A percentile compares a stretch with the other conserved stretches of the same genome.
Conservation (phyloP, 2,113 vertebrate species). For the Sceloporus tristichus region DNA sequence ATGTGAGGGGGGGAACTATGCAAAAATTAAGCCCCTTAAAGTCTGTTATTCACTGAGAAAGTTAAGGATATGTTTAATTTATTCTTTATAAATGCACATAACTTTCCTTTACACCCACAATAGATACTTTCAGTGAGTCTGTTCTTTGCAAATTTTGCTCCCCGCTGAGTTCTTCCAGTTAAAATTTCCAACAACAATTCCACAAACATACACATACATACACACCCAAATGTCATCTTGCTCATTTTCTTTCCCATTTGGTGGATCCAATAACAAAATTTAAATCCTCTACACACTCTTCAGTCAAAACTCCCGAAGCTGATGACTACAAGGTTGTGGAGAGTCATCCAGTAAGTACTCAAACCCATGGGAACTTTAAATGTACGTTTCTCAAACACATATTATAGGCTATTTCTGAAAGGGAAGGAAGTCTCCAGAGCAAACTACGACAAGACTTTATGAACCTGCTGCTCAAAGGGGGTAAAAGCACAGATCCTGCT, state of each 20-base stretch:
- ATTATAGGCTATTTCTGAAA: not conserved
- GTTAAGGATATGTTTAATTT: not conserved
- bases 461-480: not conserved
- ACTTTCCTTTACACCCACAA: not conserved
- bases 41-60: not conserved
- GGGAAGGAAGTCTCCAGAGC: not conserved
- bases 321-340: not conserved
- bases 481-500: constrained; percentile 8
- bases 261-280: not conserved
- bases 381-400: not conserved
- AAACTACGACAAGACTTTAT: not conserved
- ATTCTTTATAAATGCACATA: not conserved
- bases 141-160: not conserved
- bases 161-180: too few relatives aligned
- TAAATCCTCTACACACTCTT: not conserved
- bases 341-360: not conserved
- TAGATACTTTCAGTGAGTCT: not conserved
- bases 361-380: not conserved
- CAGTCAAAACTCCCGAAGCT: not conserved
- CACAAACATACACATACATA: not conserved
- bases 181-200: not conserved
- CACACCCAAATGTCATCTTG: not conserved
- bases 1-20: not conserved
- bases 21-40: not conserved
- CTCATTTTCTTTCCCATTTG: not conserved